Conservation (phyloP, 2,797 vertebrate species). For the Columba guinea region DNA sequence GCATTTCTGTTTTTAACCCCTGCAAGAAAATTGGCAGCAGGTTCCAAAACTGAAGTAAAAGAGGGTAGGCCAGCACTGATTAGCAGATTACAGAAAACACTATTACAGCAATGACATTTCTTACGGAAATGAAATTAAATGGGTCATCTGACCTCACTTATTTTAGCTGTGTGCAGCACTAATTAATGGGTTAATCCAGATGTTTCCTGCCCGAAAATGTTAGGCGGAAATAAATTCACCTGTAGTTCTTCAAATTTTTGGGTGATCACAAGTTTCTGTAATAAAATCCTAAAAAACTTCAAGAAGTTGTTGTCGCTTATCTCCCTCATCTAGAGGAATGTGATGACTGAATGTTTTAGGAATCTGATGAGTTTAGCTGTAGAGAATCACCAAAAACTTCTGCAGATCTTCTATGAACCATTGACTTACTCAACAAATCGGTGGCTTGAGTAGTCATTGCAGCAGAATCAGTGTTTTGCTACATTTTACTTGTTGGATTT, state of each 20-base stretch:
- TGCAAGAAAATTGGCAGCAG: background rate
- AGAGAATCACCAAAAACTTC: background rate
- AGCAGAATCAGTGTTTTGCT: background rate
- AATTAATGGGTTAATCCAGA: background rate
- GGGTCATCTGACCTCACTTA: background rate
- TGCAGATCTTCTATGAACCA: background rate
- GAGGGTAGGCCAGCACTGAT: background rate
- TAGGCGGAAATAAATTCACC: background rate
- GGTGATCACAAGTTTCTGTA: background rate
- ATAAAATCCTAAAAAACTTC: background rate
- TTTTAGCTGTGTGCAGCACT: background rate
- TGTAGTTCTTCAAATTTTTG: background rate
- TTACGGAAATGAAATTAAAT: background rate
- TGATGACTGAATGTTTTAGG: background rate
- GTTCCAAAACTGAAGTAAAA: background rate
- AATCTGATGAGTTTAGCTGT: background rate
- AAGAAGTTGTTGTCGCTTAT: background rate
- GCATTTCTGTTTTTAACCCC: background rate
- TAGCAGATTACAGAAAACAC: too few species aligned
- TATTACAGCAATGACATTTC: background rate
- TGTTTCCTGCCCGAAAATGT: background rate
- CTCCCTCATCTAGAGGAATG: background rate
- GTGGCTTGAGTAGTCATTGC: background rate
- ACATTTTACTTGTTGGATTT: background rate
- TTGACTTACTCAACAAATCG: background rate